Conservation (phyloP, 2,113 vertebrate species). For the Cyprinodon variegatus region DNA sequence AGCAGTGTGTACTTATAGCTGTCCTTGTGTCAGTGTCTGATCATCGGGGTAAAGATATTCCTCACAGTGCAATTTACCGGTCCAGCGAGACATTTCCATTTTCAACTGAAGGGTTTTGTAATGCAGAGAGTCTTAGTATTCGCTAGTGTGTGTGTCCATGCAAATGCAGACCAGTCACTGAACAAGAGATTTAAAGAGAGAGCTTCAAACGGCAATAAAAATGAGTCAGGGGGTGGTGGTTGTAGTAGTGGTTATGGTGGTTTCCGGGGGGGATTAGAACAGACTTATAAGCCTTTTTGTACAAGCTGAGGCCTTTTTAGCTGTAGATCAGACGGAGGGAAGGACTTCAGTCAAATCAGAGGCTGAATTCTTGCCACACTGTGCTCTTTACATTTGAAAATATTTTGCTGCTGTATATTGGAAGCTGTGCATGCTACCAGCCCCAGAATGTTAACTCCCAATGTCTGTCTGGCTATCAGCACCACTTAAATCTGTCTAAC, state of each 20-base stretch:
- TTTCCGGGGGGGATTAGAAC: constrained; percentile 65
- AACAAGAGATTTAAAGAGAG: constrained; percentile 69
- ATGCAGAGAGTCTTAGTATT: constrained; percentile 33
- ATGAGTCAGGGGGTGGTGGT: constrained; percentile 61
- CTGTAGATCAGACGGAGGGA: constrained; percentile 69
- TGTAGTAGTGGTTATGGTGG: too few species aligned
- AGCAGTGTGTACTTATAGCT: constrained; percentile 34
- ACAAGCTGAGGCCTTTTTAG: constrained; percentile 71
- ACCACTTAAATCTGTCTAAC: constrained; percentile 4
- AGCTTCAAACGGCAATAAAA: constrained; percentile 69
- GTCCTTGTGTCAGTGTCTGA: constrained; percentile 35
- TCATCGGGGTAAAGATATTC: constrained; percentile 67
- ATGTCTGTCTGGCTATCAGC: constrained; percentile 1
- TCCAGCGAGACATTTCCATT: constrained; percentile 68
- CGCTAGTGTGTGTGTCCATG: constrained; percentile 24
- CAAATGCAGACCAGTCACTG: constrained; percentile 27
- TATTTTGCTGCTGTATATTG: constrained; percentile 51
- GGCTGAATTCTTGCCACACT: constrained; percentile 64
- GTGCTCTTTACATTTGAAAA: constrained; percentile 33
- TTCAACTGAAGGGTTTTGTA: constrained; percentile 68
- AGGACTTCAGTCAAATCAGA: constrained; percentile 61
- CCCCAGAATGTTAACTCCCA: background rate
- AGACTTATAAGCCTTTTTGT: constrained; percentile 71
- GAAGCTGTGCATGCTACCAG: constrained; percentile 33
- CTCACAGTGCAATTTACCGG: constrained; percentile 65